Base-by-base conservation (phyloP, 2,113 vertebrate species). In the Apodemus speciosus region DNA sequence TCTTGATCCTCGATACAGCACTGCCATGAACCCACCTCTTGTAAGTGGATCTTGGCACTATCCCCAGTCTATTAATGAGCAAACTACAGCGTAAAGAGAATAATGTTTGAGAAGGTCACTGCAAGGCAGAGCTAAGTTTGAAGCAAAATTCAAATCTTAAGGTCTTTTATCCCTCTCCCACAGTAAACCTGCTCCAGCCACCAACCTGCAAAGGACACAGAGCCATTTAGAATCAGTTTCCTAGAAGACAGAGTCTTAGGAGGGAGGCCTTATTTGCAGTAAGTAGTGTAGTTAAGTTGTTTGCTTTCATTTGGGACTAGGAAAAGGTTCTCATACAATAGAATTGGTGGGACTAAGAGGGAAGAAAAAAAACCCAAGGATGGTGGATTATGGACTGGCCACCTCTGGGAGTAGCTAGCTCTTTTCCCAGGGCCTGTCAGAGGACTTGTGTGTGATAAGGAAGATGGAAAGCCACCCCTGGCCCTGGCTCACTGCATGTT, bases 381-480 rank as follows among this genome's bases (percentile, higher is more conserved):
- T 30, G 35, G 4, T 32, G 35, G 53, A 56, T 21, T 64, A 14
- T 3, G 20, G 16, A 38, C 13, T 73, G 16, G 76, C 30, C 79
- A 10, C 49, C 72, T 6, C 85, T 53, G 21, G 1, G 9, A 87
- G n/a, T 27, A 72, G 51, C n/a, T 15, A 32, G 14, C 1, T 72
- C 80, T n/a, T 40, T 43, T 62, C 43, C 0, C 0, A 8, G 8
- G 14, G 2, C 4, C 2, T 6, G 10, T 46, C 32, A 7, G 38
- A 87, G 69, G 14, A 56, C 30, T 10, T 6, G 1, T 51, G 10
- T 11, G 27, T 25, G 25, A 68, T 9, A 0, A 16, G 14, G 35
- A 53, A 10, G 56, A 83, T 16, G 25, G 62, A 80, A 51, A 5
- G 23, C 25, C 27, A 30, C 58, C 1, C 21, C 25, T 8, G 58